Conservation (phyloP, 2,113 vertebrate species). For the Notarius lentiginosus region DNA sequence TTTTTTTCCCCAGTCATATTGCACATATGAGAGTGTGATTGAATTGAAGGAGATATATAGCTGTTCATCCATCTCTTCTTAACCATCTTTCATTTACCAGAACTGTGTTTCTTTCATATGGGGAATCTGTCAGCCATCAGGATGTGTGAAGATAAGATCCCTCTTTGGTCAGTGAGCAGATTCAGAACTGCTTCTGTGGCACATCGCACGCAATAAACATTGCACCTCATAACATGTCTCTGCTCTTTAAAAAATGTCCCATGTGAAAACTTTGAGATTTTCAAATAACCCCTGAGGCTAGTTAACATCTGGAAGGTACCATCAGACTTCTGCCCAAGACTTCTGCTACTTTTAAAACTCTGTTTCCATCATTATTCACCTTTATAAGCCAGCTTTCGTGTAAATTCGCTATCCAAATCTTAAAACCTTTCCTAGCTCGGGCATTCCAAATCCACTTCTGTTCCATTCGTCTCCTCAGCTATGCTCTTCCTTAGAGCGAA, state of each 20-base stretch:
- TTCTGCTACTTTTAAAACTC: constrained; percentile 7
- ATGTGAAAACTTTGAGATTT: not conserved
- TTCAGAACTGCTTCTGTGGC: constrained; percentile 9
- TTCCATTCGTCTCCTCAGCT: constrained; percentile 21
- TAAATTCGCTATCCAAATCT: not conserved
- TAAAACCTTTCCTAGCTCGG: not conserved
- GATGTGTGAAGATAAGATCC: constrained; percentile 10
- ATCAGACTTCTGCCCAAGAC: not conserved
- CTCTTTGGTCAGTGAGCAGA: constrained; percentile 8
- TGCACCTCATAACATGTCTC: not conserved
- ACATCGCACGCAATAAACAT: not conserved
- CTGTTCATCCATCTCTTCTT: constrained; percentile 32
- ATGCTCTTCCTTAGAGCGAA: constrained; percentile 17
- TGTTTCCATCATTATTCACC: not conserved
- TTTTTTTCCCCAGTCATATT: constrained; percentile 32
- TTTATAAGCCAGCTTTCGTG: constrained; percentile 10
- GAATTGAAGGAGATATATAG: constrained; percentile 41
- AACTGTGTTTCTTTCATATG: constrained; percentile 10
- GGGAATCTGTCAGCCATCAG: constrained; percentile 34
- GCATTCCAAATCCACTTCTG: constrained; percentile 21
- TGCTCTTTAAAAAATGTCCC: not conserved
- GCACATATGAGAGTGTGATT: constrained; percentile 26
- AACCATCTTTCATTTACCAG: constrained; percentile 41
- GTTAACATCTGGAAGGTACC: not conserved
- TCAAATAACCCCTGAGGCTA: not conserved